Percentiles rank a stretch among this genome's conserved stretches.
Conservation (phyloP, 2,797 vertebrate genomes). For the Amblyraja radiata region DNA sequence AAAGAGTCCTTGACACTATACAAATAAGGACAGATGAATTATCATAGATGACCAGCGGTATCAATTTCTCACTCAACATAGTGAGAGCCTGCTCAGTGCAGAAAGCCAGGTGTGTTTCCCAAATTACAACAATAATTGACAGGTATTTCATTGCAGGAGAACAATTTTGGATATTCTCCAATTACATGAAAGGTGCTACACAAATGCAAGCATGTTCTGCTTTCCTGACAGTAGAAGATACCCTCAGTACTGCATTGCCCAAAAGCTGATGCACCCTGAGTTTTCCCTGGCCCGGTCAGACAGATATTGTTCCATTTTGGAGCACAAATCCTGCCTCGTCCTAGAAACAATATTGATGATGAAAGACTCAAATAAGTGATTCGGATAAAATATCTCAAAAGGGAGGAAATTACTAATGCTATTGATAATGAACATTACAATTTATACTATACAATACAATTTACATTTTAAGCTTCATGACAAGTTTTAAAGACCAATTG, state of each 20-base stretch:
- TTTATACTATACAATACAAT: no score
- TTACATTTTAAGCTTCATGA: neutral
- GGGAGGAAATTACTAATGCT: neutral
- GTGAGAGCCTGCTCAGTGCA: no score
- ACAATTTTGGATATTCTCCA: neutral
- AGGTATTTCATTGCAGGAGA: no score
- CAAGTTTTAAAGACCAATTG: neutral
- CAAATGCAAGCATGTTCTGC: neutral
- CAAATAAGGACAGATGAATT: no score
- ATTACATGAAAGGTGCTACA: no score
- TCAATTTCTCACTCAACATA: no score
- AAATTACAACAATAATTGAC: no score
- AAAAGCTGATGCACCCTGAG: neutral
- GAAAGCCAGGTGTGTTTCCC: no score
- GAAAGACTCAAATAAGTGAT: neutral
- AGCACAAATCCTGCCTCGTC: neutral
- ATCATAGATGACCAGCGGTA: no score
- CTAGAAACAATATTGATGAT: neutral
- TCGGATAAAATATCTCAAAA: neutral
- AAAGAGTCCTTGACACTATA: no score
- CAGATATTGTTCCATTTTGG: neutral
- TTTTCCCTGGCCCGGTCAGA: neutral
- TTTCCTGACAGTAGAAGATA: neutral
- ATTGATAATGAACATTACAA: neutral
- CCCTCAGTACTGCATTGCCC: neutral